These are phyloP conservation scores for Chorisops tibialis DNA, from an alignment of 2,888 invertebrate genomes.

Conservation along the genomic window DNA sequence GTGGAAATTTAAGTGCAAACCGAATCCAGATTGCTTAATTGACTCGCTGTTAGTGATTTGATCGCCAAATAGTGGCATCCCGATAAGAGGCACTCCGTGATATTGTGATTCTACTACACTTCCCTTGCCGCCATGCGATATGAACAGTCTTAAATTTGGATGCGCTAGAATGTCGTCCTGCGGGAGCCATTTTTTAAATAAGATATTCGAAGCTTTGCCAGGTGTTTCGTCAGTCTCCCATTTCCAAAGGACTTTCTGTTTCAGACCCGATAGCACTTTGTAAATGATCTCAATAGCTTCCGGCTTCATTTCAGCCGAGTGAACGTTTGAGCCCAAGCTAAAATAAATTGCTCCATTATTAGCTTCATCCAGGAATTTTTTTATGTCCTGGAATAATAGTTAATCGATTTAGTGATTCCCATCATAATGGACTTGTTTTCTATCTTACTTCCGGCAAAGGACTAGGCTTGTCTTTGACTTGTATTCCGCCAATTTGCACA, in stretches of 20 bases:
- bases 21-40: constrained; percentile 61
- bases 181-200: constrained; percentile 51
- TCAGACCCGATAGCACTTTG: constrained; percentile 40
- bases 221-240: constrained; percentile 40
- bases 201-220: constrained; percentile 50
- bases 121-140: constrained; percentile 58
- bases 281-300: constrained; percentile 35
- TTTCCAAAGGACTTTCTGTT: constrained; percentile 45
- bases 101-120: constrained; percentile 75
- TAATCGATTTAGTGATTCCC: not conserved
- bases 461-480: constrained; percentile 43
- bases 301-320: constrained; percentile 41
- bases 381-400: constrained; percentile 42
- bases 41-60: constrained; percentile 74
- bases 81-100: constrained; percentile 71
- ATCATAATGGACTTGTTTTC: not conserved
- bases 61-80: constrained; percentile 74
- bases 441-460: constrained; percentile 41
- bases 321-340: constrained; percentile 52
- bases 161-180: constrained; percentile 74
- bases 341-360: constrained; percentile 51
- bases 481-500: constrained; percentile 49
- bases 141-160: constrained; percentile 57
- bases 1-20: constrained; percentile 34
- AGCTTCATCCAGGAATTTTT: constrained; percentile 44